These are phyloP conservation scores for Ellobius talpinus DNA, from an alignment of 2,113 vertebrate species.

Conservation along the genomic window DNA sequence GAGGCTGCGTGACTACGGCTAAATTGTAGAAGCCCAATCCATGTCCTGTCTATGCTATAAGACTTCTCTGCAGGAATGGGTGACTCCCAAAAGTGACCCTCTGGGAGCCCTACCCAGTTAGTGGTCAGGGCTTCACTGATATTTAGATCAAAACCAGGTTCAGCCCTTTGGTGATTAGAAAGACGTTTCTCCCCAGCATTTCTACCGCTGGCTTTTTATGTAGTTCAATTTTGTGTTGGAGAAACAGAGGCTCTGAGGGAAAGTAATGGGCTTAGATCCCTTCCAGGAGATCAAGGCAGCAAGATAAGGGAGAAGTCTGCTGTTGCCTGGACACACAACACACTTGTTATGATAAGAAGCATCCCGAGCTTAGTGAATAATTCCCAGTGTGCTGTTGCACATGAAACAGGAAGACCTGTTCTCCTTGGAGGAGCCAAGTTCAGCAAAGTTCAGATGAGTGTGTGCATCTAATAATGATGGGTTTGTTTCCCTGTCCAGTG, in stretches of 20 bases:
- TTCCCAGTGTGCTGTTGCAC: accelerated
- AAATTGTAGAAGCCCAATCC: background rate
- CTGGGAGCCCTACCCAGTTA: background rate
- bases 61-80: background rate
- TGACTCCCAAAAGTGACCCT: background rate
- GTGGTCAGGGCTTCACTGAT: background rate
- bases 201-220: background rate
- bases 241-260: background rate
- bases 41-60: background rate
- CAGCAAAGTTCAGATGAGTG: background rate
- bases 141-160: too few species aligned
- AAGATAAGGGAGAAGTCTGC: background rate
- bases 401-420: background rate
- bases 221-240: background rate
- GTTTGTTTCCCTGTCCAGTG: background rate
- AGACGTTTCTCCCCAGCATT: background rate
- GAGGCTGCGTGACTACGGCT: background rate
- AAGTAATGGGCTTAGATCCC: background rate
- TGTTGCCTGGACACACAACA: background rate
- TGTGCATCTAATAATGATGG: background rate
- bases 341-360: accelerated
- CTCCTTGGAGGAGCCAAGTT: background rate
- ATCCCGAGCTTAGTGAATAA: background rate
- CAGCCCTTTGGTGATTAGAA: background rate
- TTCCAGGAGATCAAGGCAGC: background rate